Evolutionary conservation across 2,113 vertebrate genomes (phyloP).

Genomic region (Romanogobio albipinnatus): DNA sequence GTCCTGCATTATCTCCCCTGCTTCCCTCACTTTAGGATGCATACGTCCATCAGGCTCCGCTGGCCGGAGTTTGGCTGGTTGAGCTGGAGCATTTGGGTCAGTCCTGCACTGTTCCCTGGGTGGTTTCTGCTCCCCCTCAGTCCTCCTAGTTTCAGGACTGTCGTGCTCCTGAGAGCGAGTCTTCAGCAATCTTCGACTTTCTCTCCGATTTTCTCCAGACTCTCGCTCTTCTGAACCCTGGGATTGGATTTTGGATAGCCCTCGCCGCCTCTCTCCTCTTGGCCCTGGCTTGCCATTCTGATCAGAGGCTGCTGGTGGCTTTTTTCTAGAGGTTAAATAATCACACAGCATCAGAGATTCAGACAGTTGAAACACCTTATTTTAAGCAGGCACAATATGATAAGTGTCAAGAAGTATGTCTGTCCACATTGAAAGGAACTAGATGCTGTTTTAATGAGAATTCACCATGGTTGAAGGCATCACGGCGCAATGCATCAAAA

Average conservation of each 20-base stretch:
- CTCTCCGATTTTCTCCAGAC: slow-evolving; percentile 81
- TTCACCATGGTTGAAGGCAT: too few relatives aligned
- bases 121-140: slow-evolving; percentile 78
- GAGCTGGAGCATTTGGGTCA: slow-evolving; percentile 65
- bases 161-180: slow-evolving; percentile 88
- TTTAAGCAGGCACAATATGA: too few relatives aligned
- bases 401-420: neutral
- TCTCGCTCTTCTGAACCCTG: slow-evolving; percentile 80
- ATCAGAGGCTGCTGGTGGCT: slow-evolving; percentile 72
- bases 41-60: slow-evolving; percentile 76
- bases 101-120: slow-evolving; percentile 63
- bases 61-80: slow-evolving; percentile 49
- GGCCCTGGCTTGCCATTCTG: slow-evolving; percentile 81
- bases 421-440: neutral
- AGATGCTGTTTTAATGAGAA: neutral
- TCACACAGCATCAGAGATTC: slow-evolving; percentile 18
- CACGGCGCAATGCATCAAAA: neutral
- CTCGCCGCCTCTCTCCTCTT: slow-evolving; percentile 81
- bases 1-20: slow-evolving; percentile 78
- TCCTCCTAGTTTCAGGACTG: slow-evolving; percentile 78
- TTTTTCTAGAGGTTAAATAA: slow-evolving; percentile 79
- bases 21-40: slow-evolving; percentile 74
- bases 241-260: slow-evolving; percentile 69
- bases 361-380: neutral
- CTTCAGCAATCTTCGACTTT: slow-evolving; percentile 85